phyloP scores from a whole-genome alignment of 2,888 invertebrate species.

The Cantharis nigra region DNA sequence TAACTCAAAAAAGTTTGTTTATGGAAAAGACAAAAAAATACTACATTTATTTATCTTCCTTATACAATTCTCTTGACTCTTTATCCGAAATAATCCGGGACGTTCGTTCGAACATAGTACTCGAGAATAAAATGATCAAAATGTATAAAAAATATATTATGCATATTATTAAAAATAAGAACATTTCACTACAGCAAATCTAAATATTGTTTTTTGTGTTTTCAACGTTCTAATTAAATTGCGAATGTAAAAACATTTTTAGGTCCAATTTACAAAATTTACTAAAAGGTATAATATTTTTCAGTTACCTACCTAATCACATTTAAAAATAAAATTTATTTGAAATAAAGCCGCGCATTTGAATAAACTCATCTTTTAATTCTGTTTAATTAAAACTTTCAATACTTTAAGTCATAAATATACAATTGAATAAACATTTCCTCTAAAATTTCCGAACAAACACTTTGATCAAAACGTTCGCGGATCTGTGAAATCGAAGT shows the following conservation, averaged over 20 bases:
- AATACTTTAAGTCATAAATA: constrained; percentile 1
- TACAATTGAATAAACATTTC: neutral
- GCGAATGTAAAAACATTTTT: neutral
- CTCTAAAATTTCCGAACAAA: neutral
- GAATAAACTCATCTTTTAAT: neutral
- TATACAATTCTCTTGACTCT: neutral
- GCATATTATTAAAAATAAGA: neutral
- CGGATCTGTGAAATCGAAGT: constrained; percentile 20
- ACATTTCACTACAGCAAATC: neutral
- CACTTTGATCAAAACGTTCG: constrained; percentile 7
- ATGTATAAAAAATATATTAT: neutral
- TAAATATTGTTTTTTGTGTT: neutral
- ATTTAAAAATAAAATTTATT: neutral
- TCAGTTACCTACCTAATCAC: neutral
- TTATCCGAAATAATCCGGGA: neutral
- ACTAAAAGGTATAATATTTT: neutral
- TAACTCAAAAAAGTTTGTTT: neutral
- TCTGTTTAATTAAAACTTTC: neutral
- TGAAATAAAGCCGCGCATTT: neutral
- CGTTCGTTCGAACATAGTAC: neutral
- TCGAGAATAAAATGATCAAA: neutral
- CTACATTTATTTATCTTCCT: neutral
- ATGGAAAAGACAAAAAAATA: neutral
- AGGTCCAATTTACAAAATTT: neutral
- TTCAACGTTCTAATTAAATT: neutral